These are phyloP conservation scores for Caranx melampygus DNA, from an alignment of 2,113 vertebrate genomes.

Conservation along the genomic window DNA sequence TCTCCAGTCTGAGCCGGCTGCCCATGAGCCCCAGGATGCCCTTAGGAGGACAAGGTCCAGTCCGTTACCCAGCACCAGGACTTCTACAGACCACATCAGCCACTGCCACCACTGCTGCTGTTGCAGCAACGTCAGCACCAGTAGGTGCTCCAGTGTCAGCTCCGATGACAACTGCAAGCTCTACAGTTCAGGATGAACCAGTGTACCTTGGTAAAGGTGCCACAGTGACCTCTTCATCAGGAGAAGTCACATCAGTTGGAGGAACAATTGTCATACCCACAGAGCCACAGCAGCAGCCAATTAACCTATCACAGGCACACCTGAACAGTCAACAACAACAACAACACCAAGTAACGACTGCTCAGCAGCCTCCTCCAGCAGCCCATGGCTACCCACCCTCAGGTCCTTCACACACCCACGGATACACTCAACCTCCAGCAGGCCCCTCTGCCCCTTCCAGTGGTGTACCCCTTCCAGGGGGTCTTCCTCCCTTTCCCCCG, in stretches of 20 bases:
- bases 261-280: slow-evolving; percentile 57
- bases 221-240: slow-evolving; percentile 73
- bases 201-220: slow-evolving; percentile 92
- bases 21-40: slow-evolving; percentile 89
- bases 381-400: slow-evolving; percentile 59
- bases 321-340: slow-evolving; percentile 74
- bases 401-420: slow-evolving; percentile 49
- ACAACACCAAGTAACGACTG: slow-evolving; percentile 49
- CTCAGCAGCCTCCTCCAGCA: slow-evolving; percentile 58
- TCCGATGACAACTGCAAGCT: slow-evolving; percentile 50
- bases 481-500: slow-evolving; percentile 78
- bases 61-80: slow-evolving; percentile 87
- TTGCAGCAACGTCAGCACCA: slow-evolving; percentile 61
- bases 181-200: slow-evolving; percentile 85
- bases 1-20: slow-evolving; percentile 90
- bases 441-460: slow-evolving; percentile 44
- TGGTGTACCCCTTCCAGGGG: slow-evolving; percentile 62
- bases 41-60: slow-evolving; percentile 82
- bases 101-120: slow-evolving; percentile 38
- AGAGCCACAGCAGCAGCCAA: slow-evolving; percentile 82
- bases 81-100: slow-evolving; percentile 77
- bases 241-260: slow-evolving; percentile 55
- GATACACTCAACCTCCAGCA: slow-evolving; percentile 50
- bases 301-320: slow-evolving; percentile 81
- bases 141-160: slow-evolving; percentile 46